Conservation (phyloP, 2,113 vertebrate species). For the Corythornis vintsioides region DNA sequence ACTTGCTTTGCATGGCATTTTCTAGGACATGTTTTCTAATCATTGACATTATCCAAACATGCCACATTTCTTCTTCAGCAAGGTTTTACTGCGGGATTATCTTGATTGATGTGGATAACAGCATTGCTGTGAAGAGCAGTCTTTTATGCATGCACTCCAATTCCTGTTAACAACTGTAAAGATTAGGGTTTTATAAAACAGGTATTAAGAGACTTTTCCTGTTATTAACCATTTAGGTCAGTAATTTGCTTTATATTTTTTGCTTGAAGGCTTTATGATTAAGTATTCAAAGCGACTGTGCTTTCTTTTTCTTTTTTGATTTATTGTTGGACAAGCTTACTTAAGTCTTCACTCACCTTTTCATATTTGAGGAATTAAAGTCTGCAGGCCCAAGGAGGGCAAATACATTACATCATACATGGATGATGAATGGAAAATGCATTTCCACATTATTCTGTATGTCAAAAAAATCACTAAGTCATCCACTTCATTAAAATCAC, state of each 20-base stretch:
- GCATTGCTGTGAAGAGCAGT: background rate
- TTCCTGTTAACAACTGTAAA: slow-evolving; percentile 56
- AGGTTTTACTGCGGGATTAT: slow-evolving; percentile 40
- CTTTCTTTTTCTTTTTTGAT: background rate
- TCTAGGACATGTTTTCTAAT: slow-evolving; percentile 43
- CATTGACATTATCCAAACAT: slow-evolving; percentile 45
- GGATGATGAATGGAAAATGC: background rate
- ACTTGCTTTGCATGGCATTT: slow-evolving; percentile 19
- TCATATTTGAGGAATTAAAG: background rate
- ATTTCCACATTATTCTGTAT: background rate
- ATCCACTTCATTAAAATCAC: background rate
- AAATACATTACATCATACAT: background rate
- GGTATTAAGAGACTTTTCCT: slow-evolving; percentile 38
- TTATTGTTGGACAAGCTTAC: background rate
- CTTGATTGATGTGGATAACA: slow-evolving; percentile 41
- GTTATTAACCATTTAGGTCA: slow-evolving; percentile 48
- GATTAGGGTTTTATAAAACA: slow-evolving; percentile 39
- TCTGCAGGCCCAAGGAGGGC: background rate
- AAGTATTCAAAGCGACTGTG: background rate
- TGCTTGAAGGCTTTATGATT: background rate
- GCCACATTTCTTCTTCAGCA: slow-evolving; percentile 41
- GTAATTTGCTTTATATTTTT: slow-evolving; percentile 13
- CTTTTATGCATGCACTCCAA: background rate
- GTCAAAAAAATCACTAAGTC: background rate
- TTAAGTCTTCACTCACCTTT: background rate